phyloP scores from a whole-genome alignment of 1,140 invertebrate species.

The Phocides pigmalion region DNA sequence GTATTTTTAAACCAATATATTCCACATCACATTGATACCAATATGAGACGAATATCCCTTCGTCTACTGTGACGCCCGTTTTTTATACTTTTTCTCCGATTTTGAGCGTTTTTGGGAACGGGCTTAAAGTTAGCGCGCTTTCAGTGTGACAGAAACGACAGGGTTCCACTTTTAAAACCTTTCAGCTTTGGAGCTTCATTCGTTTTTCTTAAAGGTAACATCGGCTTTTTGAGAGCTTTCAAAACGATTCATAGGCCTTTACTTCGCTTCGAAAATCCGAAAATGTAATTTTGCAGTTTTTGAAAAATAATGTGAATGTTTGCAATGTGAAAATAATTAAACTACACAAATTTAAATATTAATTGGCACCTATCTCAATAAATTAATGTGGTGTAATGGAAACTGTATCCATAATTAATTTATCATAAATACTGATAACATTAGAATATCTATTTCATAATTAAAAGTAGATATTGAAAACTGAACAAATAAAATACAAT shows the following conservation, averaged over 20 bases:
- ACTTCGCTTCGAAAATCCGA: conserved; percentile 1
- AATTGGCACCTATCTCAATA: no score
- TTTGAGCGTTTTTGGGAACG: conserved; percentile 5
- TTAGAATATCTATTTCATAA: no score
- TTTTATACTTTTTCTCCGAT: conserved; percentile 36
- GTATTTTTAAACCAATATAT: no score
- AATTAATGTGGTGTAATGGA: no score
- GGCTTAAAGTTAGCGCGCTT: conserved; percentile 32
- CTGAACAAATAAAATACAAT: no score
- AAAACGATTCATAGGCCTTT: conserved; percentile 3
- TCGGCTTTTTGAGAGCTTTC: conserved; percentile 14
- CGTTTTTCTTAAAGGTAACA: conserved; percentile 31
- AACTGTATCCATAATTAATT: no score
- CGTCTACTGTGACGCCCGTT: background rate
- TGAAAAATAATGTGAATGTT: no score
- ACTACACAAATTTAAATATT: no score
- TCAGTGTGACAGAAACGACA: conserved; percentile 23
- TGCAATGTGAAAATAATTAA: no score
- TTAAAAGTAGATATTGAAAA: no score
- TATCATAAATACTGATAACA: no score
- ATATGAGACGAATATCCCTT: background rate
- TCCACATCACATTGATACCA: background rate
- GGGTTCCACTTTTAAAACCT: conserved; percentile 36
- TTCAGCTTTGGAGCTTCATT: conserved; percentile 27
- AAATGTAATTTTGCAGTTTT: no score